Base-by-base conservation (phyloP, 2,888 invertebrate species). In the Eristalis intricaria region DNA sequence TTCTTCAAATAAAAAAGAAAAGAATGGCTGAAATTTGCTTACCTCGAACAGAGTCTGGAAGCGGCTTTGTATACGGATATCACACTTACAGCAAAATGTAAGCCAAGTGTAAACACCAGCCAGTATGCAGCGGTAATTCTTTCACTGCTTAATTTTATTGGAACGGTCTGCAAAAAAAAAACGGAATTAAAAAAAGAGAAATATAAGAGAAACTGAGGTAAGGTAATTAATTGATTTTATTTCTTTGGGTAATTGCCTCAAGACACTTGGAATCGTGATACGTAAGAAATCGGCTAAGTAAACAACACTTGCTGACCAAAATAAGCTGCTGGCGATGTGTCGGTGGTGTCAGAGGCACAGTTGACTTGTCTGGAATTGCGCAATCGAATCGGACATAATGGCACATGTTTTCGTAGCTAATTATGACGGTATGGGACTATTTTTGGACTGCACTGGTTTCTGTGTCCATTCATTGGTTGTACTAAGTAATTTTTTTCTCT, bases 51-150 rank as follows among this genome's bases (percentile, higher is more conserved):
- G 32, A 92, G 90, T 88, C 92, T 91, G 60, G 92, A 89, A 29
- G 93, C 92, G 71, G 92, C 92, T 70, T 92, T 91, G 84, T 93
- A 93, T 19, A 93, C 93, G 0, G 93, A 93, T 29, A 92, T 90
- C 70, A 93, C 91, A 89, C 93, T 93, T 22, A 93, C 91, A 38
- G 92, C 90, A 68, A 93, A 91, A 89, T 93, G 93, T 65, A 93
- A 83, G 84, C 91, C 91, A 13, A 93, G 89, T 5, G 92, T 90
- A 75, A 93, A 92, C 70, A 93, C 91, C 71, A 93, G 87, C 50
- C 92, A 92, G 79, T 91, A 92, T 65, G 92, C 92, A 56, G 93
- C 93, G 22, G 92, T 92, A 75, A 93, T 91, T 84, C 69, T 87
- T 23, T 92, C 91, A 64, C 90, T 91, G 84, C 91, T 91, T 70